phyloP scores from a whole-genome alignment of 2,797 vertebrate genomes.

The Cynopterus sphinx region DNA sequence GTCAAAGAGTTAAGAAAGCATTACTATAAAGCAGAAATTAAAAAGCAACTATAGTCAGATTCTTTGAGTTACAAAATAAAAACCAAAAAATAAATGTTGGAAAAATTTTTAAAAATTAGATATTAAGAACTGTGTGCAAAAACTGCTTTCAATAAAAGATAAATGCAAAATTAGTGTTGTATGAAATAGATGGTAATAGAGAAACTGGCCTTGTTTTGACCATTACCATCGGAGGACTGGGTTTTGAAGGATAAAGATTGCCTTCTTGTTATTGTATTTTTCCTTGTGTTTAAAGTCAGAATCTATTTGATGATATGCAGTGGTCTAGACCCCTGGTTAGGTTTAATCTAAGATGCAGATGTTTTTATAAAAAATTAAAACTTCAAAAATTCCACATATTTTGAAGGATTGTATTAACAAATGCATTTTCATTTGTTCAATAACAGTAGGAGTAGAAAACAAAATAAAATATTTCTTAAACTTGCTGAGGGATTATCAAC shows the following conservation, averaged over 20 bases:
- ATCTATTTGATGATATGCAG: background rate
- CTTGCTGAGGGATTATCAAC: background rate
- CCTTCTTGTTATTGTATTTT: background rate
- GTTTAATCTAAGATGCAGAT: background rate
- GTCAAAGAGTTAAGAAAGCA: background rate
- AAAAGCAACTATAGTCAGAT: background rate
- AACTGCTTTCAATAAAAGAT: background rate
- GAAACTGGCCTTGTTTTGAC: background rate
- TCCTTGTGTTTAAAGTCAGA: background rate
- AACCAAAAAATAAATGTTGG: background rate
- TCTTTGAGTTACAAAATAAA: background rate
- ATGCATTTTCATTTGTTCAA: background rate
- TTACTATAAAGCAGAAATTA: background rate
- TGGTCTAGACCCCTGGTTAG: background rate
- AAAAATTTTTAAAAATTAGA: background rate
- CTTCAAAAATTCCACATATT: background rate
- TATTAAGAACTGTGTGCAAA: background rate
- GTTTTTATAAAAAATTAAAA: background rate
- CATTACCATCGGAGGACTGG: background rate
- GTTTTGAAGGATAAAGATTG: background rate
- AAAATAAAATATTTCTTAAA: background rate
- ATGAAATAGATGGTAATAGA: background rate
- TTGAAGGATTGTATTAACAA: background rate
- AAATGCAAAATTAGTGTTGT: background rate
- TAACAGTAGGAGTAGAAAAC: background rate